phyloP scores from a whole-genome alignment of 2,888 invertebrate genomes.

The Charanyca ferruginea region DNA sequence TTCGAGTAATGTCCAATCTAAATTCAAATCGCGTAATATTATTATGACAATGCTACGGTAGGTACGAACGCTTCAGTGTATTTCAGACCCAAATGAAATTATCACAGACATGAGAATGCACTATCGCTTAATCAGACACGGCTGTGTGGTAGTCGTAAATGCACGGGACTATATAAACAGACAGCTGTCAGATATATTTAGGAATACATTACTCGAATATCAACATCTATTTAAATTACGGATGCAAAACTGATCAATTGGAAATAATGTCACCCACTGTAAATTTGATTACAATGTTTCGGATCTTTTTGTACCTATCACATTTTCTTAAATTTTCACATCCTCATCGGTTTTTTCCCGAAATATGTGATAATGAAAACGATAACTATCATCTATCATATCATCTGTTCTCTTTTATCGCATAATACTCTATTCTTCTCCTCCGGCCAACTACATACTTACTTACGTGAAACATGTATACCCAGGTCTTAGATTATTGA shows the following conservation, averaged over 20 bases:
- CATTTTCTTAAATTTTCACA: slow-evolving; percentile 1
- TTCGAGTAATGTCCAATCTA: slow-evolving; percentile 50
- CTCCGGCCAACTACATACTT: no score
- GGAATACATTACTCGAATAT: slow-evolving; percentile 1
- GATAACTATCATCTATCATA: slow-evolving; percentile 3
- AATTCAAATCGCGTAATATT: slow-evolving; percentile 53
- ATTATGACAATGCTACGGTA: slow-evolving; percentile 25
- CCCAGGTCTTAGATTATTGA: no score
- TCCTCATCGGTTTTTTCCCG: neutral
- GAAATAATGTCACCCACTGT: slow-evolving; percentile 23
- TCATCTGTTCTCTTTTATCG: neutral
- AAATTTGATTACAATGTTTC: slow-evolving; percentile 1
- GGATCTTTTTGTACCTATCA: neutral
- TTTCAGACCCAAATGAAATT: slow-evolving; percentile 37
- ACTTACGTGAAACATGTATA: no score
- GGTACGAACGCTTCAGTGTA: slow-evolving; percentile 9
- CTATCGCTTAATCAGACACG: slow-evolving; percentile 38
- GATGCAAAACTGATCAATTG: slow-evolving; percentile 12
- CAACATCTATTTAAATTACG: slow-evolving; percentile 7
- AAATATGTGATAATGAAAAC: neutral
- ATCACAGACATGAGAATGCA: slow-evolving; percentile 53
- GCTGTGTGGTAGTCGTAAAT: neutral
- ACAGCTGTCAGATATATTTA: slow-evolving; percentile 1
- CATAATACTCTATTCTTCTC: no score
- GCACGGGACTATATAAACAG: slow-evolving; percentile 9